Evolutionary conservation across 1,140 invertebrate species (phyloP).

Genomic region (Drosophila lini): DNA sequence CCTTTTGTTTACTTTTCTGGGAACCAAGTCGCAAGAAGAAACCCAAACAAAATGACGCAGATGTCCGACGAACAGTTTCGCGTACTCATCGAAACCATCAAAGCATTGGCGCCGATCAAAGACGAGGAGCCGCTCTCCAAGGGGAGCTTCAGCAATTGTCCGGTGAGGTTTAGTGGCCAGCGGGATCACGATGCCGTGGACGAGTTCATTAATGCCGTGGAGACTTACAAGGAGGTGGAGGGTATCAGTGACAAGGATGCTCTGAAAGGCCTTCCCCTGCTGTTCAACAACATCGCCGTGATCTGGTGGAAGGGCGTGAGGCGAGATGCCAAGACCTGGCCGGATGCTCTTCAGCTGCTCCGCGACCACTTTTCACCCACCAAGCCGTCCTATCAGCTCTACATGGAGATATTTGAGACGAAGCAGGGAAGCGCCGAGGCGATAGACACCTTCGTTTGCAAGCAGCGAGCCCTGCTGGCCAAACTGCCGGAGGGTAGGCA

Average conservation of each 20-base stretch:
- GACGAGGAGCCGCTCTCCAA: conserved; percentile 52
- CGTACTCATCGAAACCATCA: conserved; percentile 66
- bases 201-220: conserved; percentile 75
- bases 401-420: conserved; percentile 75
- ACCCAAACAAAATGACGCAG: conserved; percentile 50
- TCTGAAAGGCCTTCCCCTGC: conserved; percentile 69
- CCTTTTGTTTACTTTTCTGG: conserved; percentile 21
- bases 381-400: conserved; percentile 75
- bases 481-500: conserved; percentile 76
- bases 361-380: conserved; percentile 77
- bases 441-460: conserved; percentile 76
- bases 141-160: conserved; percentile 78
- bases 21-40: neutral
- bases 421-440: conserved; percentile 49
- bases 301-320: conserved; percentile 81
- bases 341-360: conserved; percentile 60
- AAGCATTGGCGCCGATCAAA: conserved; percentile 44
- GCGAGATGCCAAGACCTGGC: conserved; percentile 71
- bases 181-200: conserved; percentile 80
- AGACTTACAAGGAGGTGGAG: conserved; percentile 79
- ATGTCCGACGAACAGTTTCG: conserved; percentile 69
- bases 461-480: conserved; percentile 72
- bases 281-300: conserved; percentile 63
- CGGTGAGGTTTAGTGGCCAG: conserved; percentile 70
- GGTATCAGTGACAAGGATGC: conserved; percentile 79